phyloP scores from a whole-genome alignment of 2,888 invertebrate species.

The Plusia festucae region DNA sequence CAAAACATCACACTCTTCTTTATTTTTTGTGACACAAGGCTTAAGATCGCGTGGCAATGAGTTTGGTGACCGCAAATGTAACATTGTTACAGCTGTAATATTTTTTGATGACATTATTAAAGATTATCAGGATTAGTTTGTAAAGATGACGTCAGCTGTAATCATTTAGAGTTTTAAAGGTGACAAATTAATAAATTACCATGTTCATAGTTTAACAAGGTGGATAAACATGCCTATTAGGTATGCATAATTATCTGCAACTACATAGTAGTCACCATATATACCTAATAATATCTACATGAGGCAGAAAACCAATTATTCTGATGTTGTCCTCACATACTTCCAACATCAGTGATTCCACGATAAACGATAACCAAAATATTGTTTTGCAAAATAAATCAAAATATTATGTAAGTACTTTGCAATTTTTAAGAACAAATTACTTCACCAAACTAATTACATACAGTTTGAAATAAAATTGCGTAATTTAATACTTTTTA shows the following conservation, averaged over 20 bases:
- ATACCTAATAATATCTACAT: too few species aligned
- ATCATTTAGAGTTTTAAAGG: conserved; percentile 30
- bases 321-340: too few species aligned
- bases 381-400: too few species aligned
- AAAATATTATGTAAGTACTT: too few species aligned
- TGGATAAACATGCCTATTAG: not conserved
- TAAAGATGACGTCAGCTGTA: conserved; percentile 18
- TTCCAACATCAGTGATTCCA: too few species aligned
- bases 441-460: not conserved
- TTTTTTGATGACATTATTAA: conserved; percentile 48
- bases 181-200: conserved; percentile 6
- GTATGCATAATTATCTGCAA: too few species aligned
- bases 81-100: conserved; percentile 24
- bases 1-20: conserved; percentile 9
- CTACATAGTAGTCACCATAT: too few species aligned
- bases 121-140: conserved; percentile 34
- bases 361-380: too few species aligned
- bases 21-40: conserved; percentile 7
- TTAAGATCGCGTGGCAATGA: conserved; percentile 18
- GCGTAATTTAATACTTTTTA: not conserved
- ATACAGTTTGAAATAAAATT: conserved; percentile 3
- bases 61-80: not conserved
- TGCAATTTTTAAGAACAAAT: not conserved
- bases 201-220: too few species aligned
- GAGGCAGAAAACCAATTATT: too few species aligned